Evolutionary conservation across 2,113 vertebrate genomes (phyloP).

Genomic region (Oxyura jamaicensis): DNA sequence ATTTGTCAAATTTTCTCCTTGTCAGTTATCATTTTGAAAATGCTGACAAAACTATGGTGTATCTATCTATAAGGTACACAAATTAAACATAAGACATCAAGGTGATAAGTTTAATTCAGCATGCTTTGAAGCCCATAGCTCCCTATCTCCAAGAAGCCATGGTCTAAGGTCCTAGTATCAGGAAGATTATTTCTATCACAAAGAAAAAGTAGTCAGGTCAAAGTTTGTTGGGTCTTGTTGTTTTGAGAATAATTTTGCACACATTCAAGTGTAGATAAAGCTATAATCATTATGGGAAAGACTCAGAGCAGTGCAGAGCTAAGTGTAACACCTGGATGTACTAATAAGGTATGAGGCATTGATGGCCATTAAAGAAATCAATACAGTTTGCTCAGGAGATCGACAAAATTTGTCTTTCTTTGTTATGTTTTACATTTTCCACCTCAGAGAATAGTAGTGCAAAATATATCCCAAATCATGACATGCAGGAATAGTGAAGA

Average conservation of each 20-base stretch:
- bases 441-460: background rate
- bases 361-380: background rate
- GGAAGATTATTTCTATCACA: background rate
- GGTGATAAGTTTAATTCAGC: background rate
- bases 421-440: background rate
- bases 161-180: background rate
- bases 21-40: background rate
- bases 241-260: background rate
- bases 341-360: background rate
- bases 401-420: background rate
- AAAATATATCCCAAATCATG: background rate
- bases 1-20: background rate
- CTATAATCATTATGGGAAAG: background rate
- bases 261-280: background rate
- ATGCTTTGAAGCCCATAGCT: background rate
- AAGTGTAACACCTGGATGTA: background rate
- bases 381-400: background rate
- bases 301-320: background rate
- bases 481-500: background rate
- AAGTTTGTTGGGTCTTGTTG: background rate
- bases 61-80: background rate
- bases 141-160: background rate
- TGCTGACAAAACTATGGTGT: background rate
- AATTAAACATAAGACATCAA: background rate
- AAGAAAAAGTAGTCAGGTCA: background rate